These are phyloP conservation scores for Falcunculus frontatus DNA, from an alignment of 2,113 vertebrate species.

Conservation along the genomic window DNA sequence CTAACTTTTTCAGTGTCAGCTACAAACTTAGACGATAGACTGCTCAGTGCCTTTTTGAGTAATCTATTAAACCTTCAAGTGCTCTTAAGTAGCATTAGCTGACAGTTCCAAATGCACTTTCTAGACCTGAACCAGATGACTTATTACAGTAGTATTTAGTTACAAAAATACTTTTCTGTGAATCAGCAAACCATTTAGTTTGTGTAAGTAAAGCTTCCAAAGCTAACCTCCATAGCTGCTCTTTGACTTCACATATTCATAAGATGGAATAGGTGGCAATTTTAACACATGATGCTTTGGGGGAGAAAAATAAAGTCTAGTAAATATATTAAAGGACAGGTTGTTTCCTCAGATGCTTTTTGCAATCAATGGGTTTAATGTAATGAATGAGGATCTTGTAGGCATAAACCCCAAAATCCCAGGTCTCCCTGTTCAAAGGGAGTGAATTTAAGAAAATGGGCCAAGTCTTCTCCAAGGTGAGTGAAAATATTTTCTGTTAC, in stretches of 20 bases:
- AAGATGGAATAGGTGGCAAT: background rate
- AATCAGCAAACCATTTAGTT: background rate
- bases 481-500: background rate
- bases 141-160: background rate
- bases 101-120: conserved; percentile 12
- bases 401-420: background rate
- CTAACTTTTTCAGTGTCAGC: background rate
- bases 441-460: background rate
- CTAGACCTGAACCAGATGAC: conserved; percentile 5
- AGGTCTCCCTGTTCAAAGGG: background rate
- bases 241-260: background rate
- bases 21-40: background rate
- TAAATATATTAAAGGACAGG: background rate
- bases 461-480: background rate
- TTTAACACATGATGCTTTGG: background rate
- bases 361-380: background rate
- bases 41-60: background rate
- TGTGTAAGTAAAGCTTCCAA: background rate
- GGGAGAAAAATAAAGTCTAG: background rate
- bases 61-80: conserved; percentile 32
- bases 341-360: background rate
- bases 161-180: background rate
- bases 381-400: background rate
- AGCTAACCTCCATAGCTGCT: background rate
- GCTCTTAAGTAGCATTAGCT: conserved; percentile 2